phyloP scores from a whole-genome alignment of 2,113 vertebrate species.

The Coreoperca whiteheadi region DNA sequence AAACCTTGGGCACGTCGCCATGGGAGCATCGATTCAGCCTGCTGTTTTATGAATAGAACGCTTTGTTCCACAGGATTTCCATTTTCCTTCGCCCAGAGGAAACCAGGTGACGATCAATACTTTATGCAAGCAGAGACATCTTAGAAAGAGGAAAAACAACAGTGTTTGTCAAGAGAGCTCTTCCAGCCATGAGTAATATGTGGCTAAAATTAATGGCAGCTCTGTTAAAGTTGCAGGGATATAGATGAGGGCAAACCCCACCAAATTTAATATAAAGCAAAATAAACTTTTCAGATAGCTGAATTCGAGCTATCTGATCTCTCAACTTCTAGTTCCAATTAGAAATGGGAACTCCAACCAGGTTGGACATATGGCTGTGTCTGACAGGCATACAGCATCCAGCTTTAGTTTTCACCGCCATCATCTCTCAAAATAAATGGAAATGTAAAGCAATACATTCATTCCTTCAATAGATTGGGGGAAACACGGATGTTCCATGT shows the following conservation, averaged over 20 bases:
- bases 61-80: constrained; percentile 59
- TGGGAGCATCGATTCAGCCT: constrained; percentile 50
- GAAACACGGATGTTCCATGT: not conserved
- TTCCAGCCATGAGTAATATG: constrained; percentile 3
- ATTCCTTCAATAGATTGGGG: too few relatives aligned
- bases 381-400: not conserved
- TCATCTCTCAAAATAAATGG: not conserved
- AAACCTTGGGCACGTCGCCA: too few relatives aligned
- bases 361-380: not conserved
- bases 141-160: constrained; percentile 1
- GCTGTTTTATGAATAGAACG: constrained; percentile 61
- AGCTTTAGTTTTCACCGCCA: not conserved
- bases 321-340: not conserved
- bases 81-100: constrained; percentile 40
- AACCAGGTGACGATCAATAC: constrained; percentile 61
- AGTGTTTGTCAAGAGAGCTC: constrained; percentile 14
- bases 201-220: constrained; percentile 4
- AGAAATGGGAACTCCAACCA: not conserved
- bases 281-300: too few relatives aligned
- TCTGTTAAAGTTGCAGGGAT: not conserved
- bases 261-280: too few relatives aligned
- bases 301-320: too few relatives aligned
- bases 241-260: not conserved
- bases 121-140: constrained; percentile 50
- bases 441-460: not conserved